Percentiles rank a stretch among this genome's conserved stretches.
phyloP scores from a whole-genome alignment of 2,888 invertebrate genomes.

The Dryococelus australis region DNA sequence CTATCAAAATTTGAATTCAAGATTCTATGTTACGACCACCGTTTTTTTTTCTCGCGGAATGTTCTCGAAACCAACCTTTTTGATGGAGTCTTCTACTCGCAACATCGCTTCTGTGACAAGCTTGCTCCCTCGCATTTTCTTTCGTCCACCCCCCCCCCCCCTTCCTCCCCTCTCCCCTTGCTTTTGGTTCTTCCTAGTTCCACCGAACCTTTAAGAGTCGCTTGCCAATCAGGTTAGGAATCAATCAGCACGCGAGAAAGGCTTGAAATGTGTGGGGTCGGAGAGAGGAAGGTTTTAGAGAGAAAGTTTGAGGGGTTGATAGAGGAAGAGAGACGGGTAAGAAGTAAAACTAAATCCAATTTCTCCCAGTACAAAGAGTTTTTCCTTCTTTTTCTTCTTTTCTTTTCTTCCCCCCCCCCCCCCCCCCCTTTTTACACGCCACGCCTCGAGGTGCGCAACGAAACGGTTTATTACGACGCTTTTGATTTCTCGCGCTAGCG shows the following conservation, averaged over 20 bases:
- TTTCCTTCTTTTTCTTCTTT: not conserved
- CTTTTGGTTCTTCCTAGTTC: not conserved
- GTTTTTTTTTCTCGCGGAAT: not conserved
- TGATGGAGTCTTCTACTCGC: not conserved
- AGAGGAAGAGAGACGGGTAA: not conserved
- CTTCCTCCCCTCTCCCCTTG: not conserved
- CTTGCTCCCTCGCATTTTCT: not conserved
- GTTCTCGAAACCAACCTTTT: not conserved
- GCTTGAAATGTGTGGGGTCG: not conserved
- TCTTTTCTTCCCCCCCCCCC: too few relatives aligned
- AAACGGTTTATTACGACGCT: not conserved
- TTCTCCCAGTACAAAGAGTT: not conserved
- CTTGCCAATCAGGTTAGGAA: constrained; percentile 5
- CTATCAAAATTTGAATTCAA: too few relatives aligned
- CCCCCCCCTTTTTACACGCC: not conserved
- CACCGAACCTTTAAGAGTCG: constrained; percentile 9
- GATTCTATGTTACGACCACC: too few relatives aligned
- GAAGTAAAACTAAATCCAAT: not conserved
- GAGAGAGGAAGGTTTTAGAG: not conserved
- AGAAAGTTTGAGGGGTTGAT: not conserved
- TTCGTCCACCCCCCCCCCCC: not conserved
- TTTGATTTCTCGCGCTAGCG: not conserved
- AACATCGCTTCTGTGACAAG: not conserved
- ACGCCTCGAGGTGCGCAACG: not conserved
- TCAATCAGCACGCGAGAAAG: constrained; percentile 5